Conservation (phyloP, 2,113 vertebrate genomes). For the Hemibagrus wyckioides region DNA sequence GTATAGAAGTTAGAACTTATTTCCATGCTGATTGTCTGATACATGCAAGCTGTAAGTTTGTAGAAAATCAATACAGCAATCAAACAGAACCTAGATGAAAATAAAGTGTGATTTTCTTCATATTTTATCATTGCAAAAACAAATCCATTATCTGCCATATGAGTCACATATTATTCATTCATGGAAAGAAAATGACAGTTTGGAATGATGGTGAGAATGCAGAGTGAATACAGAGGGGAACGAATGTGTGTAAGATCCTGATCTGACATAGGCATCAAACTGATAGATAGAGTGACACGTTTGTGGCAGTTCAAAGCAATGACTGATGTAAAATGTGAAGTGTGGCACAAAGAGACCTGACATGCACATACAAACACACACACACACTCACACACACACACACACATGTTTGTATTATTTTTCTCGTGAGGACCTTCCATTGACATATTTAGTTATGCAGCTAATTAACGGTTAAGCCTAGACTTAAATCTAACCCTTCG, state of each 20-base stretch:
- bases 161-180: slow-evolving; percentile 43
- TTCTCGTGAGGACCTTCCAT: slow-evolving; percentile 6
- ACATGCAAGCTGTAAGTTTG: neutral
- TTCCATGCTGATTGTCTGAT: slow-evolving; percentile 20
- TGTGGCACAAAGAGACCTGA: slow-evolving; percentile 51
- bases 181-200: slow-evolving; percentile 39
- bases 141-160: slow-evolving; percentile 38
- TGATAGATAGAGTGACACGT: slow-evolving; percentile 70
- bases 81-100: neutral
- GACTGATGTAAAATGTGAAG: slow-evolving; percentile 71
- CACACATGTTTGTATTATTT: slow-evolving; percentile 24
- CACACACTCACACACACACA: slow-evolving; percentile 33
- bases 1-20: neutral
- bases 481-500: neutral
- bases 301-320: slow-evolving; percentile 74
- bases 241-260: slow-evolving; percentile 75
- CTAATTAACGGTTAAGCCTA: neutral
- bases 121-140: slow-evolving; percentile 24
- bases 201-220: slow-evolving; percentile 36
- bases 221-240: slow-evolving; percentile 54
- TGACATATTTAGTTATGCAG: neutral
- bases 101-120: slow-evolving; percentile 1
- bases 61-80: neutral
- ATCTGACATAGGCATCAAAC: slow-evolving; percentile 70
- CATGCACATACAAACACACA: slow-evolving; percentile 32